Conservation (phyloP, 2,113 vertebrate genomes). For the Fregata magnificens region DNA sequence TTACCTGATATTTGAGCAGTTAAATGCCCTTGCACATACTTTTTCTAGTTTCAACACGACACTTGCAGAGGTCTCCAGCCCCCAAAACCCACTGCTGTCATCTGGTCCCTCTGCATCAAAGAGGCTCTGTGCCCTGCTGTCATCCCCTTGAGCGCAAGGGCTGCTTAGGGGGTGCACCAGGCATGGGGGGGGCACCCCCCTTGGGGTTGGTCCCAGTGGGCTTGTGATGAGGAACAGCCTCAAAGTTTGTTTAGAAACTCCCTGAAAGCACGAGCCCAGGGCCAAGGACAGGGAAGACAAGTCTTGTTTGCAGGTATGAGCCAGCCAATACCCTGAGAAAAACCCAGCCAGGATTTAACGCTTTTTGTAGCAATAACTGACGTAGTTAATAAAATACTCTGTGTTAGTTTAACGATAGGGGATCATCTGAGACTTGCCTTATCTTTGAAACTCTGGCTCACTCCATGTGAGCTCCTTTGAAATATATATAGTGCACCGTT, state of each 20-base stretch:
- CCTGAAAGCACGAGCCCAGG: background rate
- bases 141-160: rapidly evolving
- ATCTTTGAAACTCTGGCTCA: background rate
- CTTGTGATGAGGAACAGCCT: background rate
- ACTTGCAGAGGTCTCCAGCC: background rate
- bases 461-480: background rate
- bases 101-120: rapidly evolving
- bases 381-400: background rate
- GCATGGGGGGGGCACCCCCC: rapidly evolving
- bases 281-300: no score
- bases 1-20: background rate
- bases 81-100: background rate
- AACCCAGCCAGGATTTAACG: background rate
- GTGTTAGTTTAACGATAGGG: background rate
- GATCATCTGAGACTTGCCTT: background rate
- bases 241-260: background rate
- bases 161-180: background rate
- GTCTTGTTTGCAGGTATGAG: rapidly evolving
- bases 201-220: rapidly evolving
- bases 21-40: background rate
- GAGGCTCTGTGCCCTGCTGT: background rate
- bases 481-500: background rate
- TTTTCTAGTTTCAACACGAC: background rate
- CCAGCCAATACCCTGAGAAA: background rate
- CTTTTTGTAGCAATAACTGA: background rate